Conservation (phyloP, 2,888 invertebrate genomes). For the Ferrisia virgata region DNA sequence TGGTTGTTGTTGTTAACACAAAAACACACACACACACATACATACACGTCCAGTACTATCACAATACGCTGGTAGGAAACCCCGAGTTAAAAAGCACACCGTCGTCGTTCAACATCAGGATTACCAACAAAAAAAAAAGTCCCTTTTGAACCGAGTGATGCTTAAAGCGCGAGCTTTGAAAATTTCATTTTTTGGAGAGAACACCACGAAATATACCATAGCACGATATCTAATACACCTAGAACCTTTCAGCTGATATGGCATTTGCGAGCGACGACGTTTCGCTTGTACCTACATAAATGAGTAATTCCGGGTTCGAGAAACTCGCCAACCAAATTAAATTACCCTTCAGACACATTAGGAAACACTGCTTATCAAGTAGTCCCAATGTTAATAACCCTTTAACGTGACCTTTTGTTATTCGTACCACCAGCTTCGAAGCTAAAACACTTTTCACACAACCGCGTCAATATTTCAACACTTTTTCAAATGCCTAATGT, state of each 20-base stretch:
- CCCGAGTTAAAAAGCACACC: neutral
- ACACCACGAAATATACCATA: neutral
- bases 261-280: no score
- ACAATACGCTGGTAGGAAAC: no score
- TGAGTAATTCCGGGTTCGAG: no score
- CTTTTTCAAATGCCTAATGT: neutral
- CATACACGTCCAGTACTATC: no score
- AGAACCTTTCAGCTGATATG: neutral
- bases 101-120: neutral
- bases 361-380: constrained; percentile 12
- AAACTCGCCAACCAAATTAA: neutral
- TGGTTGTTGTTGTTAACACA: no score
- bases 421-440: neutral
- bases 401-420: neutral
- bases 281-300: no score
- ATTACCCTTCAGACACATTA: neutral
- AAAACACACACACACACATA: no score
- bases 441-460: neutral
- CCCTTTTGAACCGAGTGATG: neutral
- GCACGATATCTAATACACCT: neutral
- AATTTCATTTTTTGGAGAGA: no score
- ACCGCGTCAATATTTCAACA: neutral
- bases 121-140: neutral
- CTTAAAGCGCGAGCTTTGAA: neutral
- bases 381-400: neutral